Evolutionary conservation across 92 coral and sea anemone species (phyloP), one percentile per base, ranked within the genome.

Genomic region (Metridium senile): DNA sequence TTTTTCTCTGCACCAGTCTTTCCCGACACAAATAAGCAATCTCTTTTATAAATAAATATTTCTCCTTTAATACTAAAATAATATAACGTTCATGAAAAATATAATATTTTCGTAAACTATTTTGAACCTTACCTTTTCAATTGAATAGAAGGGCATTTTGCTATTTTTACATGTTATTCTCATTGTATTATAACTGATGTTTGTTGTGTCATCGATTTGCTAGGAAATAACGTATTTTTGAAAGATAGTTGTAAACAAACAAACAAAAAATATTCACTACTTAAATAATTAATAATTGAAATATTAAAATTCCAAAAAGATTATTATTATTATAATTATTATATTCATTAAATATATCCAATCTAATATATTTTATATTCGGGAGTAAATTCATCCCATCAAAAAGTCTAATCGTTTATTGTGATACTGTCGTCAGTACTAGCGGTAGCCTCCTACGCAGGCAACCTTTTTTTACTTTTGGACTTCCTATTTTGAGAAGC

Each of bases 311-410:
- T 28, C 66, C 3, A 59, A 23, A 59, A 59, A 59, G 13, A 54
- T 16, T 19, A 21, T 21, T 16, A 54, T 54, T 22, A 1, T 59
- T n/a, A n/a, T n/a, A n/a, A 59, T 23, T 59, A 59, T 31, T 16
- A 28, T 63, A 28, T 63, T 22, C 69, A 20, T 63, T 30, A 26
- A 58, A 58, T 21, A 58, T n/a, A 58, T 58, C 23, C 27, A 20
- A 63, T 10, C 69, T 63, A 63, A 63, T 63, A 63, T 63, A 63
- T 63, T 63, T 63, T 31, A 31, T 63, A 63, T 63, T 63, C 28
- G n/a, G 45, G 69, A 31, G 59, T 54, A 54, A 54, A 13, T 21
- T 54, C 6, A 54, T 54, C 3, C 20, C 25, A 54, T 2, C 4
- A 54, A 54, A 3, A 54, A 54, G 17, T 13, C 16, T 45, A 45